Evolutionary conservation across 2,113 vertebrate genomes (phyloP), one percentile per base, ranked within the genome.

Genomic region (Xyrauchen texanus): DNA sequence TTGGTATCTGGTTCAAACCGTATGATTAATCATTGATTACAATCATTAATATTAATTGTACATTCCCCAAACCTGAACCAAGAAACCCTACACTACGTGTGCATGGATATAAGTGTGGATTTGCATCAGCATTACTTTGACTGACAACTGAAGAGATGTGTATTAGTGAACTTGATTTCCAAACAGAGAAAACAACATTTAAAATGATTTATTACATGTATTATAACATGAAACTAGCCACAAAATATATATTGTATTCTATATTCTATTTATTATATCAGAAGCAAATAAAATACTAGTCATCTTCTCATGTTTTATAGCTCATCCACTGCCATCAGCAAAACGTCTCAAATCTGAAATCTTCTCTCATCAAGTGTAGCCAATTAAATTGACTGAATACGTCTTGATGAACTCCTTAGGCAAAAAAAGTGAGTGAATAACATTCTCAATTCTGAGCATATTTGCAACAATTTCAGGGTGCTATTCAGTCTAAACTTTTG

Each of bases 381-480:
- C 82, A 85, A 68, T 62, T 77, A 74, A 55, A 46, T 73, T 80
- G 55, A 53, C 82, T 70, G 65, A 79, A 78, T 70, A 7, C 61
- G 21, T 70, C 10, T 55, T 76, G 51, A 79, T 79, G 64, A 68
- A 42, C 21, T 34, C 21, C 21, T 34, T 34, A 1, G 21, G 21
- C 21, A 34, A 34, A 34, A 34, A 62, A 76, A 55, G 6, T 8
- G 4, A 55, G 68, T 51, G 61, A 16, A 9, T 83, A 83, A 83
- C 57, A 82, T 16, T 65, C 51, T 11, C 9, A 55, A 12, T 34
- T 34, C 1, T 34, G 21, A 34, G 21, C 21, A 34, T 1, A 34
- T 34, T 34, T 34, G 21, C 21, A 34, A 34, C 21, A 34, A 34
- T 34, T 34, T 34, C 21, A 34, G 21, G 3, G 21, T 34, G 21